Conservation (phyloP, 2,888 invertebrate genomes). For the Schizotus pectinicornis region DNA sequence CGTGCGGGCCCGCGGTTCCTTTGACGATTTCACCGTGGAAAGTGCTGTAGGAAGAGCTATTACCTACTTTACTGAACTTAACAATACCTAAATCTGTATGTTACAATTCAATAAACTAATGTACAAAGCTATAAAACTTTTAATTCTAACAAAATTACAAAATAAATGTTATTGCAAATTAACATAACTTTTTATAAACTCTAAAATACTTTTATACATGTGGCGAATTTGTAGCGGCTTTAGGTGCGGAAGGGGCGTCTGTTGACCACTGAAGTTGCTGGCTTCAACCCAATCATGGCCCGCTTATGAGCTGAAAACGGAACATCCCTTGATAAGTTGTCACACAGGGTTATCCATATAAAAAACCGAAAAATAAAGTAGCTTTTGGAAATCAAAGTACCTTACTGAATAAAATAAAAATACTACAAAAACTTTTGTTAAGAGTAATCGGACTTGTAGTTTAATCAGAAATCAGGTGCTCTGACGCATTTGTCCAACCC, state of each 20-base stretch:
- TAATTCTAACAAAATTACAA: constrained; percentile 28
- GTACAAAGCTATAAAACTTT: constrained; percentile 26
- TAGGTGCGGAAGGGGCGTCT: constrained; percentile 1
- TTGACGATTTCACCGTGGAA: constrained; percentile 19
- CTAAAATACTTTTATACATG: constrained; percentile 1
- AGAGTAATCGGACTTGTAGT: too few species aligned
- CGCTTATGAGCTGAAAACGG: background rate
- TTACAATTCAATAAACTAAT: constrained; percentile 15
- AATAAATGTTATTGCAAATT: constrained; percentile 21
- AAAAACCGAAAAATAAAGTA: too few species aligned
- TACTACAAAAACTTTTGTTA: too few species aligned
- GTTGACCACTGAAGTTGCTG: background rate
- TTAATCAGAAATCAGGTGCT: too few species aligned
- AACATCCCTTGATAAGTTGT: background rate
- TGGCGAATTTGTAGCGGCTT: background rate
- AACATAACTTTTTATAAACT: constrained; percentile 10
- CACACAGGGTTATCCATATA: too few species aligned
- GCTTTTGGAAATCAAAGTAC: too few species aligned
- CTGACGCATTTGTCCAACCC: too few species aligned
- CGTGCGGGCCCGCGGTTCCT: constrained; percentile 37
- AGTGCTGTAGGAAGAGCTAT: constrained; percentile 24
- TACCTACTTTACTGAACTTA: constrained; percentile 16
- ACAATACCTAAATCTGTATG: constrained; percentile 8
- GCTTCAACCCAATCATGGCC: background rate
- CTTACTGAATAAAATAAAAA: too few species aligned